phyloP scores from a whole-genome alignment of 2,888 invertebrate genomes.

The Taphrorychus bicolor region DNA sequence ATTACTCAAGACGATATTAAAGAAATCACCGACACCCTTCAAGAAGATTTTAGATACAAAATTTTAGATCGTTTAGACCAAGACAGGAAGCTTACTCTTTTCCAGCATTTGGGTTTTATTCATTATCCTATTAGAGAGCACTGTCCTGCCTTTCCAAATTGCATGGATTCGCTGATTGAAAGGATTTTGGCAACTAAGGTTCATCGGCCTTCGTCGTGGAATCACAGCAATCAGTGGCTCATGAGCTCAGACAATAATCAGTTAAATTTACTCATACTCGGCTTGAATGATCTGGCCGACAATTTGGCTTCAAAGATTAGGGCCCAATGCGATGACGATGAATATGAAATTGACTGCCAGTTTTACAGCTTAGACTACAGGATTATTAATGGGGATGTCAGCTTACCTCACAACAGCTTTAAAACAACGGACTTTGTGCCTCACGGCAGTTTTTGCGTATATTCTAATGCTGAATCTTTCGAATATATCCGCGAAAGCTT shows the following conservation, averaged over 20 bases:
- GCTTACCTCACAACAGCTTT: constrained; percentile 80
- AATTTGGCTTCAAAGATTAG: constrained; percentile 86
- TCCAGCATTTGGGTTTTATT: constrained; percentile 94
- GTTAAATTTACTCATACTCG: constrained; percentile 88
- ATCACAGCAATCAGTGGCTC: constrained; percentile 70
- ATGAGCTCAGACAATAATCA: constrained; percentile 72
- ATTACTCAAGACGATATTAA: constrained; percentile 94
- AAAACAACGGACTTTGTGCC: constrained; percentile 87
- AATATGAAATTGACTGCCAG: constrained; percentile 80
- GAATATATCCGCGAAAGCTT: constrained; percentile 91
- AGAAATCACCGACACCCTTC: constrained; percentile 89
- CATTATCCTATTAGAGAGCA: constrained; percentile 94
- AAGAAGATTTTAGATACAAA: constrained; percentile 94
- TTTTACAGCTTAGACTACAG: constrained; percentile 85
- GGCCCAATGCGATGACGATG: constrained; percentile 87
- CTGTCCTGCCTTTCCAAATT: constrained; percentile 88
- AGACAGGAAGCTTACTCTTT: constrained; percentile 91
- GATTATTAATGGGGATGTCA: constrained; percentile 86
- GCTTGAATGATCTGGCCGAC: constrained; percentile 85
- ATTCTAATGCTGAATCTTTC: constrained; percentile 89
- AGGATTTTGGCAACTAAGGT: constrained; percentile 73
- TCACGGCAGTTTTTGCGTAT: constrained; percentile 90
- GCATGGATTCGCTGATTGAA: constrained; percentile 80
- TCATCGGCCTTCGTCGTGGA: constrained; percentile 69
- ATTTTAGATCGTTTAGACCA: constrained; percentile 93